Evolutionary conservation across 2,797 vertebrate species (phyloP).

Genomic region (Thaleichthys pacificus): DNA sequence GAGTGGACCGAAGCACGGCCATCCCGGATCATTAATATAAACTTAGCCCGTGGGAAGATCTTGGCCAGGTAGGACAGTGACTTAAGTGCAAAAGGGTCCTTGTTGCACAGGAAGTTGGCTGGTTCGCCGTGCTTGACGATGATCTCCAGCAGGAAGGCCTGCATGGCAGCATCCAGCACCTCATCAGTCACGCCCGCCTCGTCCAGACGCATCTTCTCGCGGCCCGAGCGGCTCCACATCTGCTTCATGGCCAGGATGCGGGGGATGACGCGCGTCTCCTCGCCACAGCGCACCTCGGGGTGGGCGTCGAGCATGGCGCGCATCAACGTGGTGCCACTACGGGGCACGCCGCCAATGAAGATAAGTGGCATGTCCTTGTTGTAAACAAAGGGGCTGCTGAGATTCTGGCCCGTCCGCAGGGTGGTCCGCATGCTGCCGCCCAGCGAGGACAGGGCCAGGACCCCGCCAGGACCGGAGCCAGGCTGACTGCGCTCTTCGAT

Average conservation of each 20-base stretch:
- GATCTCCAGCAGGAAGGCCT: slow-evolving; percentile 93
- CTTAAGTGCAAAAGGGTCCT: slow-evolving; percentile 97
- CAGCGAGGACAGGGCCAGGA: slow-evolving; percentile 54
- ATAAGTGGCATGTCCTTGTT: slow-evolving; percentile 97
- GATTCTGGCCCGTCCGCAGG: slow-evolving; percentile 64
- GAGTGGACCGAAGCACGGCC: slow-evolving; percentile 95
- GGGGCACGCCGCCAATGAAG: slow-evolving; percentile 94
- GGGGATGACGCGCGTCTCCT: slow-evolving; percentile 94
- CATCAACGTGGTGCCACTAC: slow-evolving; percentile 96
- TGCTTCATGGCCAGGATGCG: slow-evolving; percentile 95
- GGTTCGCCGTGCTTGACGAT: slow-evolving; percentile 97
- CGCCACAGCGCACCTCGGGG: slow-evolving; percentile 90
- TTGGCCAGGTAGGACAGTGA: slow-evolving; percentile 94
- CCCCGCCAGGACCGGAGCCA: slow-evolving; percentile 38
- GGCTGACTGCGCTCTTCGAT: slow-evolving; percentile 82
- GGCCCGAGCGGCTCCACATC: slow-evolving; percentile 96
- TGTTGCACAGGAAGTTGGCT: slow-evolving; percentile 93
- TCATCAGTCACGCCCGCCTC: slow-evolving; percentile 96
- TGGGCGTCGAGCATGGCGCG: slow-evolving; percentile 97
- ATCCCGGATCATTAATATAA: slow-evolving; percentile 94
- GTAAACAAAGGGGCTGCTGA: slow-evolving; percentile 80
- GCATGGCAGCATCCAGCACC: slow-evolving; percentile 96
- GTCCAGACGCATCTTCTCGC: slow-evolving; percentile 94
- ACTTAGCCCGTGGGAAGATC: slow-evolving; percentile 96
- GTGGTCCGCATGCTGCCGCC: slow-evolving; percentile 72